Evolutionary conservation across 2,113 vertebrate genomes (phyloP), one percentile per base, ranked within the genome.

Genomic region (Lophura nycthemera): DNA sequence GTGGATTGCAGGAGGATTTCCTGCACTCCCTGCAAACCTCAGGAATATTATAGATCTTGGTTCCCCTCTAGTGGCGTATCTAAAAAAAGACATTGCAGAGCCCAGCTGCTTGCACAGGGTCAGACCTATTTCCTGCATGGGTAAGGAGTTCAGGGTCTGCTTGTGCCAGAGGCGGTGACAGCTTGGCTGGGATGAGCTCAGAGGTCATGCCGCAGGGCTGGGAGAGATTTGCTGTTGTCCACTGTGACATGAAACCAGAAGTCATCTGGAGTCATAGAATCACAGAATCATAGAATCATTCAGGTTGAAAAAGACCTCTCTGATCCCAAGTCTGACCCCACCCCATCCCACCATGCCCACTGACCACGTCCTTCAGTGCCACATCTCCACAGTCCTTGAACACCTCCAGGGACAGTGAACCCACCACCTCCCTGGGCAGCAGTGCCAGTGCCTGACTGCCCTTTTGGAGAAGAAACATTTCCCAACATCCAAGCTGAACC

Each of bases 41-140:
- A n/a, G 73, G 38, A 72, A 22, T 91, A 4, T 29, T 54, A 16
- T 6, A 15, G 96, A 64, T 50, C 93, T 95, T 78, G 92, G 67
- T 91, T 95, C 43, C 96, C 96, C 96, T 96, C 96, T 97, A 95
- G 95, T 73, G 96, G 95, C 40, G 0, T 2, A 11, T 32, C 79
- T 47, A 11, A 21, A 52, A 52, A 75, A 93, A 86, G 64, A 14
- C 85, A 70, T 1, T 29, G 24, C 29, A 3, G 19, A 21, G 5
- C 19, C 52, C 57, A 15, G 13, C 50, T n/a, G 0, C 56, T 74
- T 83, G 56, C 40, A 65, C 21, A 4, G 32, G 32, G 3, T 54
- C 45, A 36, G 56, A 14, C 2, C 2, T n/a, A 18, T 50, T 25
- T 9, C 7, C 47, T n/a, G 21, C 59, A 0, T 2, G 21, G 15